phyloP scores from a whole-genome alignment of 2,113 vertebrate genomes.

The Pterocles burchelli region DNA sequence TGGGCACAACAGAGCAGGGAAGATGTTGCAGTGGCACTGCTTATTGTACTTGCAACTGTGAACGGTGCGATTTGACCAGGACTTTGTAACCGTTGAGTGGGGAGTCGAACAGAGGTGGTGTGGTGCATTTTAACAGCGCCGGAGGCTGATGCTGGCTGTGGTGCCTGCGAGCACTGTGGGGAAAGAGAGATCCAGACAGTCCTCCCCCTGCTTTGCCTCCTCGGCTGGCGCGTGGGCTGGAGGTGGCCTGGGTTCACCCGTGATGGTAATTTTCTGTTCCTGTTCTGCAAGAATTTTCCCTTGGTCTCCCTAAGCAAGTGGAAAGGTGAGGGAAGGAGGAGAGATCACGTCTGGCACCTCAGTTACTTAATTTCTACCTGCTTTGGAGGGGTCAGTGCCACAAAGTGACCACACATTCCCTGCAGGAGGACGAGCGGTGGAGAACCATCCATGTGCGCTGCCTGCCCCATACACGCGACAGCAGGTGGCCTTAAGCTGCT shows the following conservation, averaged over 20 bases:
- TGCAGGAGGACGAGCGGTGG: neutral
- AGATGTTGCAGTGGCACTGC: accelerated
- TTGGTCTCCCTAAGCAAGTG: neutral
- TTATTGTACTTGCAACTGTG: accelerated
- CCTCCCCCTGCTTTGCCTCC: neutral
- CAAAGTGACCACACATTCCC: accelerated
- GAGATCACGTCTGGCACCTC: neutral
- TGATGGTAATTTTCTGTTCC: neutral
- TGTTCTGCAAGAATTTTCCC: neutral
- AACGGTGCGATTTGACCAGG: neutral
- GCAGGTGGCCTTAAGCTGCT: neutral
- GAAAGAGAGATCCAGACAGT: accelerated
- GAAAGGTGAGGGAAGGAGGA: neutral
- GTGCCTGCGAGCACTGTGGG: accelerated
- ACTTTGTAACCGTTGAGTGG: accelerated
- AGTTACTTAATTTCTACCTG: neutral
- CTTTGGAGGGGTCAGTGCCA: neutral
- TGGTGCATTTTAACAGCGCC: neutral
- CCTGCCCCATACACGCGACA: accelerated
- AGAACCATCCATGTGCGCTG: accelerated
- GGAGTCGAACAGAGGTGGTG: accelerated
- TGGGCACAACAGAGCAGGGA: neutral
- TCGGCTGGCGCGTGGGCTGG: accelerated
- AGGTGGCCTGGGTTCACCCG: neutral
- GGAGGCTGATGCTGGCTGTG: neutral